Evolutionary conservation across 2,797 vertebrate genomes (phyloP).

Genomic region (Sphaeramia orbicularis): DNA sequence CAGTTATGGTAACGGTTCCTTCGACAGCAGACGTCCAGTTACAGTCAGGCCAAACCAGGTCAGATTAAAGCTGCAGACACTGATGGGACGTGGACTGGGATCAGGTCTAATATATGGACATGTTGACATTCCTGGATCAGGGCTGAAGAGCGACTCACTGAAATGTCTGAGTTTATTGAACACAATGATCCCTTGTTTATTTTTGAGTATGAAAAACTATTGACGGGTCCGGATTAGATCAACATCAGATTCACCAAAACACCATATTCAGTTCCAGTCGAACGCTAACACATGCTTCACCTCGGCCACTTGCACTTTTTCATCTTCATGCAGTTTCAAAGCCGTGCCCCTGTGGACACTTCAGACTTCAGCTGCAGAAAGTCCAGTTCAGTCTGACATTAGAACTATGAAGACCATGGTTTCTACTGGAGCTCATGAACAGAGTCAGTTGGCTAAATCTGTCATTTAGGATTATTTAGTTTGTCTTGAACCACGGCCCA

Average conservation of each 20-base stretch:
- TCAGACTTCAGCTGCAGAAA: not conserved
- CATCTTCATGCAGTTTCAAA: not conserved
- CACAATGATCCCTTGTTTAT: not conserved
- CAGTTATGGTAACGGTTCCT: no score
- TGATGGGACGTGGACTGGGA: no score
- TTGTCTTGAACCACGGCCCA: not conserved
- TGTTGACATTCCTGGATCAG: slow-evolving; percentile 16
- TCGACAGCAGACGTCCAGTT: no score
- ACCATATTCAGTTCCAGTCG: not conserved
- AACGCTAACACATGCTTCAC: not conserved
- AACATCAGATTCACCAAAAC: not conserved
- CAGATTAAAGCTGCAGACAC: not conserved
- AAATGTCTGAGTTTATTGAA: no score
- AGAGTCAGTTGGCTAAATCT: not conserved
- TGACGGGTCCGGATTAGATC: not conserved
- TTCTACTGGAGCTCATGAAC: not conserved
- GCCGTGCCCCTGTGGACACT: not conserved
- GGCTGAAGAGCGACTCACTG: not conserved
- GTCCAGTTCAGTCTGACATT: not conserved
- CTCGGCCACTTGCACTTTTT: not conserved
- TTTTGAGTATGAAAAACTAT: not conserved
- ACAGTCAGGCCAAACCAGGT: not conserved
- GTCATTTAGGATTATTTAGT: no score
- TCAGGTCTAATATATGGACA: not conserved
- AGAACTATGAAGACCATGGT: not conserved